A percentile compares a stretch with the other conserved stretches of the same genome.
These are phyloP conservation scores for Drosophila punjabiensis DNA, from an alignment of 1,140 invertebrate species.

Conservation along the genomic window DNA sequence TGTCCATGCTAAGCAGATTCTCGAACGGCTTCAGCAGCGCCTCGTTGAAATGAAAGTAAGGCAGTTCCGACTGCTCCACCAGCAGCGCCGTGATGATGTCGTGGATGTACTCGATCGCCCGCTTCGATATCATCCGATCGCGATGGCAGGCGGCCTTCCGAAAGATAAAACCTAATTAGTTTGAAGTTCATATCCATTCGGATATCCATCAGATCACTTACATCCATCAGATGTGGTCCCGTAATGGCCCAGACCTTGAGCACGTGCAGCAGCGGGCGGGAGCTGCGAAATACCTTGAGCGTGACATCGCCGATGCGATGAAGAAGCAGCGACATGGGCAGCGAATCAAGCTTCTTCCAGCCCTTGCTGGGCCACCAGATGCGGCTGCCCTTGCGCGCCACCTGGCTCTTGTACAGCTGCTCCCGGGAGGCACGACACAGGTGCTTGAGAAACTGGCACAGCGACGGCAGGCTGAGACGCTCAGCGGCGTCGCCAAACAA, in stretches of 20 bases:
- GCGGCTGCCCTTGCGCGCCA: conserved; percentile 86
- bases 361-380: conserved; percentile 85
- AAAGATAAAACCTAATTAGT: not conserved
- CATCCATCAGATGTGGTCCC: conserved; percentile 96
- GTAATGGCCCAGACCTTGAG: conserved; percentile 96
- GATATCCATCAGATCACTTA: conserved; percentile 76
- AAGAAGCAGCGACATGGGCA: conserved; percentile 88
- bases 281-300: conserved; percentile 93
- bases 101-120: conserved; percentile 97
- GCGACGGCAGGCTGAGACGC: conserved; percentile 93
- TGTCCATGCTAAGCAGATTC: conserved; percentile 95
- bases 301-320: conserved; percentile 95
- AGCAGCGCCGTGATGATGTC: conserved; percentile 95
- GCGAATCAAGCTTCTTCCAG: conserved; percentile 85
- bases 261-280: conserved; percentile 94
- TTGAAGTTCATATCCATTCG: not conserved
- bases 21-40: conserved; percentile 97
- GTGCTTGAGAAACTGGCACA: conserved; percentile 93
- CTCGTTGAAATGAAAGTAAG: conserved; percentile 98
- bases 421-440: conserved; percentile 93
- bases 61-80: conserved; percentile 94
- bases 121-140: conserved; percentile 94
- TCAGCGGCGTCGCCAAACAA: conserved; percentile 94
- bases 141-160: conserved; percentile 94
- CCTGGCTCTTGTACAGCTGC: conserved; percentile 88